Conservation (phyloP, 1,140 invertebrate genomes). For the Ridgeia piscesae region DNA sequence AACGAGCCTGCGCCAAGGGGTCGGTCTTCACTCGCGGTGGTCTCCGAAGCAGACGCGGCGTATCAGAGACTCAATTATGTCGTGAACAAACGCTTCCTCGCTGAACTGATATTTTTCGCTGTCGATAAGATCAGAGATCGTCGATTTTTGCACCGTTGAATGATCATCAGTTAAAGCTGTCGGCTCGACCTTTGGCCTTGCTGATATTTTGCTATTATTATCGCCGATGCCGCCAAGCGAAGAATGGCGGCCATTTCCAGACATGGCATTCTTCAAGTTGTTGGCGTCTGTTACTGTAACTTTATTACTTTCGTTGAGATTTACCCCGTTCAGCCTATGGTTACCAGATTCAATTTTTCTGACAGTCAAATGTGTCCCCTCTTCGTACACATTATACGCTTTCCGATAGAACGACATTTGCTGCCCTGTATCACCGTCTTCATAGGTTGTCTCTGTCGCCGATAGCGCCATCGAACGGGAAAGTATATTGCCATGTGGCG, state of each 20-base stretch:
- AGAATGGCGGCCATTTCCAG: not conserved
- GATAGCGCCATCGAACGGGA: not conserved
- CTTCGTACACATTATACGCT: not conserved
- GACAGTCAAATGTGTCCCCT: not conserved
- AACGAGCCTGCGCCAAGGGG: not conserved
- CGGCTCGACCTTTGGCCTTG: not conserved
- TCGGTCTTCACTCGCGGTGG: not conserved
- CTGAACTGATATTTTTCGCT: not conserved
- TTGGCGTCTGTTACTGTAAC: not conserved
- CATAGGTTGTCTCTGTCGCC: not conserved
- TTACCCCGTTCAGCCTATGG: not conserved
- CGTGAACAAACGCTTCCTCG: not conserved
- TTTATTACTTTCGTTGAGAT: not conserved
- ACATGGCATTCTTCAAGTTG: not conserved
- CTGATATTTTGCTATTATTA: not conserved
- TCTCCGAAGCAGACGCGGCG: not conserved
- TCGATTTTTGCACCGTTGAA: not conserved
- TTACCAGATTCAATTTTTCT: not conserved
- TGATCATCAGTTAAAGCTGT: not conserved
- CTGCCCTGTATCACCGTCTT: not conserved
- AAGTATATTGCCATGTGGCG: not conserved
- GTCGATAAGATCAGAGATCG: not conserved
- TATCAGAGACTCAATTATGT: not conserved
- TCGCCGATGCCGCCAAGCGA: not conserved
- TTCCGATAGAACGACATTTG: not conserved